Percentiles rank a stretch among this genome's conserved stretches.
Conservation (phyloP, 1,140 invertebrate genomes). For the Bradysia coprophila region DNA sequence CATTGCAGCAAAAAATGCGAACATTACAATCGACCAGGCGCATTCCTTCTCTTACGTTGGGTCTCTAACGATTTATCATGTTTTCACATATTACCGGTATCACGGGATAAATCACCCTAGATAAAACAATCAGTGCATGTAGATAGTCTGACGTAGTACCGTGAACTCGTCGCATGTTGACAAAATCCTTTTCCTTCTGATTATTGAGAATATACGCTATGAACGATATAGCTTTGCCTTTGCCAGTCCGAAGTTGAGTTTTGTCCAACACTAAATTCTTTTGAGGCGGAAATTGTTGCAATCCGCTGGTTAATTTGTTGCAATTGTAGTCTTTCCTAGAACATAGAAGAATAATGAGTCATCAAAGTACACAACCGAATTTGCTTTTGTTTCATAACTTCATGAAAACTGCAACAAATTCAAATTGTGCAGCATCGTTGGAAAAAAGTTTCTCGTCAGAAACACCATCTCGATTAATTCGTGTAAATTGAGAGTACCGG, state of each 20-base stretch:
- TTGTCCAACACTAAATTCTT: conserved; percentile 79
- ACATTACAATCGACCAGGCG: no score
- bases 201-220: conserved; percentile 50
- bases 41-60: neutral
- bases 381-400: conserved; percentile 37
- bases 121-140: conserved; percentile 52
- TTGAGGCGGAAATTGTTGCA: conserved; percentile 61
- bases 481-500: conserved; percentile 32
- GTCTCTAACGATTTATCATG: conserved; percentile 16
- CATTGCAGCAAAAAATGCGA: no score
- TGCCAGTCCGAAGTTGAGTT: conserved; percentile 56
- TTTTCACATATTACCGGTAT: conserved; percentile 50
- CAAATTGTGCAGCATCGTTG: conserved; percentile 60
- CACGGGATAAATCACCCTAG: conserved; percentile 40
- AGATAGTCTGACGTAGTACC: conserved; percentile 50
- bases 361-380: no score
- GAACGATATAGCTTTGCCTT: conserved; percentile 39
- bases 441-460: conserved; percentile 60
- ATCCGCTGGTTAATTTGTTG: conserved; percentile 60
- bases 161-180: conserved; percentile 38
- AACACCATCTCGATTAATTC: conserved; percentile 46
- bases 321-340: conserved; percentile 65
- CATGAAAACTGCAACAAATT: conserved; percentile 57
- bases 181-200: conserved; percentile 76
- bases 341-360: neutral